A percentile compares a stretch with the other conserved stretches of the same genome.
These are phyloP conservation scores for Plebejus melissa DNA, from an alignment of 2,888 invertebrate species.

Conservation along the genomic window DNA sequence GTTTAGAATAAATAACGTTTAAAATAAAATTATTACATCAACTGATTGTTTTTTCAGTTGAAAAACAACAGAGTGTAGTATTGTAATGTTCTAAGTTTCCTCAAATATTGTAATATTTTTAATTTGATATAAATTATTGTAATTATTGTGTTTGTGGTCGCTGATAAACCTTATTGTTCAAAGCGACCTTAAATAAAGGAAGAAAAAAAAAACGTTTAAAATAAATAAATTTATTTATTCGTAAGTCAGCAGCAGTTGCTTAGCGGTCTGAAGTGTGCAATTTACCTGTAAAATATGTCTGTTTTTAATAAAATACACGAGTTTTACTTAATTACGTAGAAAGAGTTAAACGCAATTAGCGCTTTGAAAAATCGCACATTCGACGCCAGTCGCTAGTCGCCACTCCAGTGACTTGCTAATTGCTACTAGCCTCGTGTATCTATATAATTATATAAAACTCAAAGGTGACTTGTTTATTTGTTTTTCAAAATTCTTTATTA, in stretches of 20 bases:
- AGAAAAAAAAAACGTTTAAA: no score
- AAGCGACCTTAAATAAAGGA: no score
- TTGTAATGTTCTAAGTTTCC: no score
- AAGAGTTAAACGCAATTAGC: constrained; percentile 10
- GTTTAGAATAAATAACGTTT: no score
- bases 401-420: constrained; percentile 7
- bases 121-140: no score
- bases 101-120: no score
- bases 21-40: neutral
- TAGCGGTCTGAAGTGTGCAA: neutral
- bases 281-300: neutral
- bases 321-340: neutral
- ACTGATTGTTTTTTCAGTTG: no score
- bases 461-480: no score
- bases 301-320: constrained; percentile 1
- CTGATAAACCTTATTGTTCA: no score
- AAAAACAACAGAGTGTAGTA: no score
- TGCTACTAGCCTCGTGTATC: neutral
- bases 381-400: constrained; percentile 3
- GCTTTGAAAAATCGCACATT: constrained; percentile 12
- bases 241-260: neutral
- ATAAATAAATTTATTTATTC: neutral
- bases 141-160: no score
- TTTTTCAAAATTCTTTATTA: no score
- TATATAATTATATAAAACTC: neutral